Base-by-base conservation (phyloP, 2,888 invertebrate species). In the Caenorhabditis imperialis region DNA sequence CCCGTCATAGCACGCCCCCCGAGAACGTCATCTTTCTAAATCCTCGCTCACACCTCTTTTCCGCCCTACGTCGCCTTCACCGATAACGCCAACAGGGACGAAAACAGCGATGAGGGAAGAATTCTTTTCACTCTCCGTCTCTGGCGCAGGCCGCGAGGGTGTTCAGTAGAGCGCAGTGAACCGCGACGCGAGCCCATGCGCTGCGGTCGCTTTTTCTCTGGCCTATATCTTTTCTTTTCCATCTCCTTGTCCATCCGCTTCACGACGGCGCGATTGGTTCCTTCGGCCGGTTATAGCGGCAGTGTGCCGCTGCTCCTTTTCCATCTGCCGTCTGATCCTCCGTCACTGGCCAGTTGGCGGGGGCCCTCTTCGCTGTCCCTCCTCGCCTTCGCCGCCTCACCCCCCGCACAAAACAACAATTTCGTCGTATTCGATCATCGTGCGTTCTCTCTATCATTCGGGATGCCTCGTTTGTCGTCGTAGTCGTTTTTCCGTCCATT, bases 101-200 rank as follows among this genome's bases (percentile, higher is more conserved):
- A 65, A 65, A 65, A 65, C 65, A 65, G 42, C 35, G 20, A 47
- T 37, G 20, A 35, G 42, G 50, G 23, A 22, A 57, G 65, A 48
- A 33, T 18, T 20, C 51, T 61, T 53, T 57, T 61, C 61, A 18
- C 48, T 51, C 60, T 60, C 53, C 45, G 54, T 70, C 69, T 62
- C 62, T 20, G 35, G 8, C 44, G n/a, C n/a, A 44, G 51, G 37
- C 53, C 42, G 40, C 27, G 47, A 50, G 44, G 40, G 54, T 70
- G 61, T 70, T 61, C 70, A 61, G 54, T 70, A 61, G 55, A 72
- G 72, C 63, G 72, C 72, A 72, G 63, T 72, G 72, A 65, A 65
- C 72, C 72, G 72, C 72, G 58, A 63, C 72, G 72, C 70, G 70
- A 61, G 61, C 72, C 57, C 35, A n/a, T 23, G 58, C 57, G 72